Percentiles rank a stretch among this genome's conserved stretches.
These are phyloP conservation scores for Charina bottae DNA, from an alignment of 2,113 vertebrate species.

Conservation along the genomic window DNA sequence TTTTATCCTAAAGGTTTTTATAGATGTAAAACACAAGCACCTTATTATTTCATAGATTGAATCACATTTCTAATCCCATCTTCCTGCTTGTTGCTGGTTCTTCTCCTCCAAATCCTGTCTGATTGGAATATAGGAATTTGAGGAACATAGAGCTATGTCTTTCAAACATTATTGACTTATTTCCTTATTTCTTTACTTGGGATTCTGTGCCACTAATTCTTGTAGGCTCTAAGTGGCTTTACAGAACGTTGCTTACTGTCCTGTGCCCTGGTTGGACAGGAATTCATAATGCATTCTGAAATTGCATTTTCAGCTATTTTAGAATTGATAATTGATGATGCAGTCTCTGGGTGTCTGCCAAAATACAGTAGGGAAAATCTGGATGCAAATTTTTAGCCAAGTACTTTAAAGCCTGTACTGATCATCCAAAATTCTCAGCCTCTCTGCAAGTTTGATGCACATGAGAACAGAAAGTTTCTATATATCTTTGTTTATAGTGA, in stretches of 20 bases:
- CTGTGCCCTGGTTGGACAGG: background rate
- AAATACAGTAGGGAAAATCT: conserved; percentile 52
- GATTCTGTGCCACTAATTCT: background rate
- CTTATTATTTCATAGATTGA: background rate
- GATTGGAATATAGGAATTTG: background rate
- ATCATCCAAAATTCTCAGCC: background rate
- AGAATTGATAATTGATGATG: conserved; percentile 62
- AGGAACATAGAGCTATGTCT: background rate
- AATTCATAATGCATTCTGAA: conserved; percentile 53
- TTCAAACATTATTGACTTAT: background rate
- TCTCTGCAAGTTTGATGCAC: background rate
- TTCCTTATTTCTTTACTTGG: background rate
- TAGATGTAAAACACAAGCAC: background rate
- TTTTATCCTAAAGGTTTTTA: background rate
- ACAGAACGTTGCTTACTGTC: background rate
- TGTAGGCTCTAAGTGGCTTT: background rate
- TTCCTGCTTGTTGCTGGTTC: background rate
- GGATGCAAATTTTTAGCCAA: conserved; percentile 65
- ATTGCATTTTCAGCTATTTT: conserved; percentile 61
- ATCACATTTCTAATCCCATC: background rate
- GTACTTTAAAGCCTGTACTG: conserved; percentile 51
- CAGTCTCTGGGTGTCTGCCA: conserved; percentile 63
- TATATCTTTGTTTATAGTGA: conserved; percentile 26
- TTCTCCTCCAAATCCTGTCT: background rate
- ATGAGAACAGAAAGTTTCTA: conserved; percentile 19